Conservation (phyloP, 1,140 invertebrate genomes). For the Aphidius gifuensis region DNA sequence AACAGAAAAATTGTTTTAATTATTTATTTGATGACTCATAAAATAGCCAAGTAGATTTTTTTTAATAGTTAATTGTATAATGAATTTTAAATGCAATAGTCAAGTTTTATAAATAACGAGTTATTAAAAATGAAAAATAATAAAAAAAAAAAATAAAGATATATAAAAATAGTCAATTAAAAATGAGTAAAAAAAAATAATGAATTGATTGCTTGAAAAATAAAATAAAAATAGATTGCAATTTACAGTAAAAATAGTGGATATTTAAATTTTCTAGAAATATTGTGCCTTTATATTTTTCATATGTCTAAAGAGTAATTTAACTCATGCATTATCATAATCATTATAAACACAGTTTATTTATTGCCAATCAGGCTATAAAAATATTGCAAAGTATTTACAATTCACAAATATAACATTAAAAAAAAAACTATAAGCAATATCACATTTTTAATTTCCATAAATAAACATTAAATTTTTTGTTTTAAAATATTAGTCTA, state of each 20-base stretch:
- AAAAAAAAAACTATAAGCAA: conserved; percentile 1
- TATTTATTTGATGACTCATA: no score
- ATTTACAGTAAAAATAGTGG: background rate
- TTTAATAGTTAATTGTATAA: no score
- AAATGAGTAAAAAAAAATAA: no score
- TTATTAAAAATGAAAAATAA: no score
- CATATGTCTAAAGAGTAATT: conserved; percentile 2
- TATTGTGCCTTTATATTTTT: background rate
- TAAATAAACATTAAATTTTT: conserved; percentile 24
- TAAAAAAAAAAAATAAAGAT: no score
- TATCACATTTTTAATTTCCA: conserved; percentile 32
- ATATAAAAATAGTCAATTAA: no score
- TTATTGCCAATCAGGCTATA: conserved; percentile 48
- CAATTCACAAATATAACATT: conserved; percentile 12
- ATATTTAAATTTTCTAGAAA: background rate
- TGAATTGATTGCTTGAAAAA: no score
- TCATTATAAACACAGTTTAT: conserved; percentile 32
- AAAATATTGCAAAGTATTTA: conserved; percentile 52
- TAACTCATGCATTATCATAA: conserved; percentile 35
- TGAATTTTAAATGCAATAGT: no score
- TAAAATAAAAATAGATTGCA: background rate
- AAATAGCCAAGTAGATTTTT: no score
- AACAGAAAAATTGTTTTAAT: no score
- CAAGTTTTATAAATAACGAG: no score
- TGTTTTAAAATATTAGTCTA: conserved; percentile 31